phyloP scores from a whole-genome alignment of 2,113 vertebrate species.

The Montifringilla adamsi region DNA sequence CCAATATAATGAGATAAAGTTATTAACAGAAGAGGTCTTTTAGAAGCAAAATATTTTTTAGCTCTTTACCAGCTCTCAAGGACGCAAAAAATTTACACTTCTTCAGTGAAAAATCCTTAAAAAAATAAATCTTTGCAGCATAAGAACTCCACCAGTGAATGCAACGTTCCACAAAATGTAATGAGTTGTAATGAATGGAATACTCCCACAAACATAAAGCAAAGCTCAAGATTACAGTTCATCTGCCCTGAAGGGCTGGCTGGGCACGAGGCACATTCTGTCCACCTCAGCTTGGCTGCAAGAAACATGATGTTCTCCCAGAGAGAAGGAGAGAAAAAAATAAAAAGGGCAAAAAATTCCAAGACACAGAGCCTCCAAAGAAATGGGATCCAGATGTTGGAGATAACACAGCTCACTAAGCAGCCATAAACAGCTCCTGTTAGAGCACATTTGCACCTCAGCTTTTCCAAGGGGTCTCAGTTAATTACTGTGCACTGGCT shows the following conservation, averaged over 20 bases:
- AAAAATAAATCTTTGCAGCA: background rate
- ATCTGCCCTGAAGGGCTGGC: constrained; percentile 26
- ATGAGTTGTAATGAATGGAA: background rate
- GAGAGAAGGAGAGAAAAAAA: background rate
- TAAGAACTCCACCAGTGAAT: background rate
- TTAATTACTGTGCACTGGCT: constrained; percentile 31
- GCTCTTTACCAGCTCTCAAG: background rate
- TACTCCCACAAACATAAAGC: background rate
- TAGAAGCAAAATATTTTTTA: background rate
- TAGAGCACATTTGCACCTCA: constrained; percentile 59
- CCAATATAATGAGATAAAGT: background rate
- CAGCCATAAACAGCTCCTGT: constrained; percentile 70
- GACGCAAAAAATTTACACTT: background rate
- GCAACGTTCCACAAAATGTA: background rate
- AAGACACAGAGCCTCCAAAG: constrained; percentile 67
- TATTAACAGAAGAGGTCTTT: background rate
- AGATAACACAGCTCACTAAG: constrained; percentile 64
- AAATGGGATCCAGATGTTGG: constrained; percentile 80
- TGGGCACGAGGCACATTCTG: constrained; percentile 58
- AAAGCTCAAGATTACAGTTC: background rate
- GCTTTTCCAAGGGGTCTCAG: constrained; percentile 31
- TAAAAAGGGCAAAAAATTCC: constrained; percentile 63
- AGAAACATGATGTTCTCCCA: constrained; percentile 59
- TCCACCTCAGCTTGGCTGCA: constrained; percentile 46
- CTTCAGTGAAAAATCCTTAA: background rate